Conservation (phyloP, 2,888 invertebrate genomes). For the Caprella mutica region DNA sequence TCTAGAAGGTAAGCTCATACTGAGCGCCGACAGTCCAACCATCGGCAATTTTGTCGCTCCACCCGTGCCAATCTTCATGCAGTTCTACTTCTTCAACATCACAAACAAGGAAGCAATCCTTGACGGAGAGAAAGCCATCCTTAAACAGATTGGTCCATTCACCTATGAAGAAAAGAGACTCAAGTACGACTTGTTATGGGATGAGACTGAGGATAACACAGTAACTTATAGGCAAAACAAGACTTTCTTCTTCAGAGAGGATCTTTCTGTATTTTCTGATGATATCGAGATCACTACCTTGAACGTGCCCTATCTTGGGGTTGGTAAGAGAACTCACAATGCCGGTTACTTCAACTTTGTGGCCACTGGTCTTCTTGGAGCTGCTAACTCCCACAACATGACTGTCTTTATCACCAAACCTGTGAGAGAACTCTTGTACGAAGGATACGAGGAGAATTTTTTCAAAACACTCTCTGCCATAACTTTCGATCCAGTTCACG, state of each 20-base stretch:
- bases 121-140: slow-evolving; percentile 54
- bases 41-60: slow-evolving; percentile 19
- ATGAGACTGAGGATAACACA: slow-evolving; percentile 15
- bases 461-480: slow-evolving; percentile 40
- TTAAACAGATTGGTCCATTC: slow-evolving; percentile 70
- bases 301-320: slow-evolving; percentile 20
- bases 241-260: slow-evolving; percentile 21
- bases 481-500: slow-evolving; percentile 19
- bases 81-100: slow-evolving; percentile 52
- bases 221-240: slow-evolving; percentile 27
- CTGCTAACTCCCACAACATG: neutral
- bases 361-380: neutral
- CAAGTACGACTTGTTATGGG: slow-evolving; percentile 61
- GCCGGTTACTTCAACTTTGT: neutral
- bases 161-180: slow-evolving; percentile 48
- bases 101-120: slow-evolving; percentile 57
- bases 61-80: slow-evolving; percentile 32
- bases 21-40: slow-evolving; percentile 14
- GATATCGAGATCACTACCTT: slow-evolving; percentile 19
- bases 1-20: slow-evolving; percentile 1
- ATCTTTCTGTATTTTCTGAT: slow-evolving; percentile 14
- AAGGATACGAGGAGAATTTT: slow-evolving; percentile 64
- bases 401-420: slow-evolving; percentile 47
- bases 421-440: slow-evolving; percentile 60
- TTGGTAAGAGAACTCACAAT: neutral